Evolutionary conservation across 64 coral and sea anemone species (phyloP), one percentile per base, ranked within the genome.

Genomic region (Stichodactyla mertensii): DNA sequence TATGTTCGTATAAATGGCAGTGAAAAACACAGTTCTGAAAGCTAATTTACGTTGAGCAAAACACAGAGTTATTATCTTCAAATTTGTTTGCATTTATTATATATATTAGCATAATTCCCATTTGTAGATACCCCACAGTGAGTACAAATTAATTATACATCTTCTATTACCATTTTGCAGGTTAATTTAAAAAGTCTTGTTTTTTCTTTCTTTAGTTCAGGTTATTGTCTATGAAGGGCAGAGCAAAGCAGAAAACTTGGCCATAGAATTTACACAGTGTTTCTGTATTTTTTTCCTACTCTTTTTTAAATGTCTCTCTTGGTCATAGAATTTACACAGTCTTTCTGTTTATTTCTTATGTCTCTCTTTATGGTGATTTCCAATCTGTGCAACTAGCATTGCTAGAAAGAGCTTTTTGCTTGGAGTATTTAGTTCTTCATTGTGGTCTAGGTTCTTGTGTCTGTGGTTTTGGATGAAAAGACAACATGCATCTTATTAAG

Each of bases 131-230:
- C n/a, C 78, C 78, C 24, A 20, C 51, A 19, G 78, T 27, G 78
- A 55, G 16, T 81, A 81, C 52, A 54, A 19, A 81, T 81, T 55
- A 81, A 81, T 28, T 81, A 81, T 81, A 16, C 78, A 81, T 28
- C 52, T 14, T 5, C n/a, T 55, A 81, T 55, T 81, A 55, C 78
- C 53, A 81, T 80, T 52, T 81, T 81, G 22, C 78, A 55, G 78
- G 78, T 81, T 53, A 55, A 81, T 81, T 31, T 74, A 31, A 31
- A 31, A 31, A 10, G 24, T 11, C 69, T 74, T 82, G 51, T 82
- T 9, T 45, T 45, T 45, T 45, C 36, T 82, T 82, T 82, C 79
- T 82, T 36, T 13, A 52, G 52, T 19, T 82, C 14, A 11, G 11
- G 24, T 74, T 74, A 31, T 31, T 74, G 69, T 74, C 69, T 74